Evolutionary conservation across 1,140 invertebrate genomes (phyloP).

Genomic region (Diorhabda sublineata): DNA sequence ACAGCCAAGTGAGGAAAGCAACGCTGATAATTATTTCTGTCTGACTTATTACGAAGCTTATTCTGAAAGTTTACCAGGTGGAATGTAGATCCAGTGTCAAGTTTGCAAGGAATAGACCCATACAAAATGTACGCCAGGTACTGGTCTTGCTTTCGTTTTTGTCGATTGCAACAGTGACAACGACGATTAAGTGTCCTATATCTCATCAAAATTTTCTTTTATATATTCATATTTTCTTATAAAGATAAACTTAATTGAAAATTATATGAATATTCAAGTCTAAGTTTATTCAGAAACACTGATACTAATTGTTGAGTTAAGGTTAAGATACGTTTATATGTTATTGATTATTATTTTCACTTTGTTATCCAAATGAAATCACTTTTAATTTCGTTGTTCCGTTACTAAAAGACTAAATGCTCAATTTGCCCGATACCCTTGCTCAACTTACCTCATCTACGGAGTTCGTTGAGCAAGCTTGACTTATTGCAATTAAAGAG

Average conservation of each 20-base stretch:
- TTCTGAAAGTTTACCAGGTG: slow-evolving; percentile 32
- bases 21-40: slow-evolving; percentile 29
- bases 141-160: neutral
- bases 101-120: slow-evolving; percentile 23
- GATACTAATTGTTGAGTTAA: too few relatives aligned
- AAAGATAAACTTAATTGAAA: too few relatives aligned
- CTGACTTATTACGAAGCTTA: slow-evolving; percentile 32
- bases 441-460: too few relatives aligned
- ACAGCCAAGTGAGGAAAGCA: slow-evolving; percentile 35
- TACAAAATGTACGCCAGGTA: neutral
- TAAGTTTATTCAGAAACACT: neutral
- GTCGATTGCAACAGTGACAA: neutral
- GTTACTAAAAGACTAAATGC: too few relatives aligned
- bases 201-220: neutral
- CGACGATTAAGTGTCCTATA: neutral
- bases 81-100: slow-evolving; percentile 31
- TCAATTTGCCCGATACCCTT: too few relatives aligned
- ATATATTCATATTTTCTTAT: neutral
- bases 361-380: too few relatives aligned
- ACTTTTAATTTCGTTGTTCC: too few relatives aligned
- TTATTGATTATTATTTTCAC: too few relatives aligned
- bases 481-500: too few relatives aligned
- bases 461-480: too few relatives aligned
- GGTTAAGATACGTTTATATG: too few relatives aligned
- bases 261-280: neutral